Percentiles rank a stretch among this genome's conserved stretches.
phyloP scores from a whole-genome alignment of 1,140 invertebrate genomes.

The Musca vetustissima region DNA sequence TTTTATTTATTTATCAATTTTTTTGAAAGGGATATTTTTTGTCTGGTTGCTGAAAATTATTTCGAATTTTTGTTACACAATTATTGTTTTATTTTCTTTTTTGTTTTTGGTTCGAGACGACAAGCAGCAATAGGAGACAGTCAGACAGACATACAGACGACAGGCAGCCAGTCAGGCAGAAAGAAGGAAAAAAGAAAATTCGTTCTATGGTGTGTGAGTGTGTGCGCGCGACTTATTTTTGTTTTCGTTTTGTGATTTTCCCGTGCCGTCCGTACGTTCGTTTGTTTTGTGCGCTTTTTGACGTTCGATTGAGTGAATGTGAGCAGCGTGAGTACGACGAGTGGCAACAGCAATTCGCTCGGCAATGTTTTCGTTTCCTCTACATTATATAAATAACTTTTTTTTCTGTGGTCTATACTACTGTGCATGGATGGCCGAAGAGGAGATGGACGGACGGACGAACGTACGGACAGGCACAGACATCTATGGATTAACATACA shows the following conservation, averaged over 20 bases:
- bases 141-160: no score
- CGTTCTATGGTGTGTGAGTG: no score
- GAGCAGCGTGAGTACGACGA: neutral
- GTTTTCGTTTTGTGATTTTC: slow-evolving; percentile 3
- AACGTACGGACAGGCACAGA: no score
- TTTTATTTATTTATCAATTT: neutral
- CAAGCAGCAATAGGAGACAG: no score
- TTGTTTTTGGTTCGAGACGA: neutral
- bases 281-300: neutral
- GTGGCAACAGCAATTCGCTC: neutral
- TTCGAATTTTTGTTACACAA: slow-evolving; percentile 17
- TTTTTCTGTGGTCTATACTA: neutral
- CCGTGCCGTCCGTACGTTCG: neutral
- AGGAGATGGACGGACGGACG: no score
- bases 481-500: no score
- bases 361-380: slow-evolving; percentile 9
- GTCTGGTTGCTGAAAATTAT: no score
- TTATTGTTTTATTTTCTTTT: no score
- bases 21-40: no score
- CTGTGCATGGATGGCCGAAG: no score
- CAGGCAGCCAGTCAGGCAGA: no score
- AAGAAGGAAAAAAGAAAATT: no score
- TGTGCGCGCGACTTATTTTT: slow-evolving; percentile 7
- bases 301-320: neutral
- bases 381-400: slow-evolving; percentile 20